phyloP scores from a whole-genome alignment of 2,888 invertebrate genomes.

The Hypselothyrea guttata region DNA sequence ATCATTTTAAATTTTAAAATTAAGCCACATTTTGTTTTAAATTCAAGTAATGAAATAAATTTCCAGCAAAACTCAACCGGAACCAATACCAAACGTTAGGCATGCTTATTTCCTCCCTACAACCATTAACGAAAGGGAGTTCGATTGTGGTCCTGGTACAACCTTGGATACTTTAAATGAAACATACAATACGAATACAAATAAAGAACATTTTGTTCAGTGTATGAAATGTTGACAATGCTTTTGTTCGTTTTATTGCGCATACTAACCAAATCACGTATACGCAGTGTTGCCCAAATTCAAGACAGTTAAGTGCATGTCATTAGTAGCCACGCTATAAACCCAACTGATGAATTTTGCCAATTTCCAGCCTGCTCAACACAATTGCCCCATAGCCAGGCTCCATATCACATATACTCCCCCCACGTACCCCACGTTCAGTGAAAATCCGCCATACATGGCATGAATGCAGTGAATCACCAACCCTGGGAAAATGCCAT shows the following conservation, averaged over 20 bases:
- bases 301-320: constrained; percentile 31
- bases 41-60: too few relatives aligned
- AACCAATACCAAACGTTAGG: too few relatives aligned
- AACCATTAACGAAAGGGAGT: too few relatives aligned
- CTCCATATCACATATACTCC: background rate
- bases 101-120: too few relatives aligned
- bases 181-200: too few relatives aligned
- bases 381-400: constrained; percentile 32
- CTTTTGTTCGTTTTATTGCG: background rate
- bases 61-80: too few relatives aligned
- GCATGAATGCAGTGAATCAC: constrained; percentile 1
- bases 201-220: background rate
- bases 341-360: constrained; percentile 54
- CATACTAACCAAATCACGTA: constrained; percentile 59
- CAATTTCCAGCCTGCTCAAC: constrained; percentile 43
- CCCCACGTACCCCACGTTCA: constrained; percentile 24
- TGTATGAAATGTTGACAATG: constrained; percentile 19
- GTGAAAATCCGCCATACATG: constrained; percentile 2
- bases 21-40: too few relatives aligned
- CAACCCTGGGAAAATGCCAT: too few relatives aligned
- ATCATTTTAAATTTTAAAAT: too few relatives aligned
- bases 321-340: constrained; percentile 33
- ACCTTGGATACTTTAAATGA: too few relatives aligned
- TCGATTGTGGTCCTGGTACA: too few relatives aligned
- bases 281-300: constrained; percentile 40